These are phyloP conservation scores for Temnothorax unifasciatus DNA, from an alignment of 2,888 invertebrate species.

Conservation along the genomic window DNA sequence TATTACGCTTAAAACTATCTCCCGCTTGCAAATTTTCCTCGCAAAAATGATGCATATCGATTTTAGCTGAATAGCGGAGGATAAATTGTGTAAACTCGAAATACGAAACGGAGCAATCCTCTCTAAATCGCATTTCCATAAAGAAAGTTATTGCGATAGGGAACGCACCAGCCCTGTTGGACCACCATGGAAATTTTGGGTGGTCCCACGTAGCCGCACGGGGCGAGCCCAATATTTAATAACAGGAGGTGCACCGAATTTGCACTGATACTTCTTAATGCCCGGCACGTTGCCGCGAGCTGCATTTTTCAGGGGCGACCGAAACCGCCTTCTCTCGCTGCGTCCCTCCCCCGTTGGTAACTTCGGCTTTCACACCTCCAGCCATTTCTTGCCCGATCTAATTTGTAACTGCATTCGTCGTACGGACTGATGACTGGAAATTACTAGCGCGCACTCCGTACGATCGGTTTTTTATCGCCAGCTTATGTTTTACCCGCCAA, in stretches of 20 bases:
- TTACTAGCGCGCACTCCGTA: slow-evolving; percentile 16
- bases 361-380: slow-evolving; percentile 48
- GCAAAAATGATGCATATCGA: not conserved
- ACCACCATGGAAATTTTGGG: slow-evolving; percentile 75
- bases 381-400: slow-evolving; percentile 24
- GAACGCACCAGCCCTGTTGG: not conserved
- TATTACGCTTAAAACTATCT: too few relatives aligned
- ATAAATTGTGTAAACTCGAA: slow-evolving; percentile 21
- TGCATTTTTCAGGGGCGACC: slow-evolving; percentile 72
- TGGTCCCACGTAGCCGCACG: slow-evolving; percentile 73
- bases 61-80: not conserved
- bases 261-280: slow-evolving; percentile 71
- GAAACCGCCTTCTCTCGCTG: slow-evolving; percentile 56
- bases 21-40: not conserved
- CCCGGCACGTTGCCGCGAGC: slow-evolving; percentile 56
- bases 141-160: slow-evolving; percentile 52
- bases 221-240: slow-evolving; percentile 73
- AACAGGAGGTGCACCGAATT: slow-evolving; percentile 73
- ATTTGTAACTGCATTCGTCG: slow-evolving; percentile 40
- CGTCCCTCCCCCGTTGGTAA: not conserved
- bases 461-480: not conserved
- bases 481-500: slow-evolving; percentile 58
- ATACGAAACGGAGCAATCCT: not conserved
- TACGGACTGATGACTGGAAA: not conserved
- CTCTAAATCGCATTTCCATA: slow-evolving; percentile 54